Evolutionary conservation across 2,888 invertebrate genomes (phyloP).

Genomic region (Scaptomyza parva): DNA sequence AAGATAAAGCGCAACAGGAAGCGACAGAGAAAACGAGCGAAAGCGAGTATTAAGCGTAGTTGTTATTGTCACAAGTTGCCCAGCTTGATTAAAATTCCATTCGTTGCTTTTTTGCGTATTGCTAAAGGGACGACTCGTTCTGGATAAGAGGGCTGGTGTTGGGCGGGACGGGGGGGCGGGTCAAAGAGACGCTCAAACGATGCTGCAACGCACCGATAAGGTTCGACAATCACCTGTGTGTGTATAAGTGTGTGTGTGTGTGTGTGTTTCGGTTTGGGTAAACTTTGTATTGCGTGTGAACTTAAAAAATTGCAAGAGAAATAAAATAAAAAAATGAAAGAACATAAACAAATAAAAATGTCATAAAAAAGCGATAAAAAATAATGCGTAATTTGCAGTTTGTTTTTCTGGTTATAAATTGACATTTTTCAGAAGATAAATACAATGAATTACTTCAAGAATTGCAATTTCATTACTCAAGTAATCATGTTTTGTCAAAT

Average conservation of each 20-base stretch:
- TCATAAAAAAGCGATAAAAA: too few relatives aligned
- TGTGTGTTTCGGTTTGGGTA: background rate
- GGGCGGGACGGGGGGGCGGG: too few relatives aligned
- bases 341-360: too few relatives aligned
- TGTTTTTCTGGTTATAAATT: too few relatives aligned
- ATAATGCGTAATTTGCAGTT: too few relatives aligned
- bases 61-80: constrained; percentile 24
- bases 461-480: background rate
- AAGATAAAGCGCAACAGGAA: too few relatives aligned
- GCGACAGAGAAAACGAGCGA: background rate
- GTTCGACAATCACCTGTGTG: background rate
- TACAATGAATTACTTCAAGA: background rate
- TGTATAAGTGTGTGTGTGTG: background rate
- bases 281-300: constrained; percentile 29
- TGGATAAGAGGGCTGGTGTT: too few relatives aligned
- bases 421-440: too few relatives aligned
- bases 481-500: background rate
- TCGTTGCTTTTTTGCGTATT: constrained; percentile 10
- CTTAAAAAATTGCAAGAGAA: constrained; percentile 1
- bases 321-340: too few relatives aligned
- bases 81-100: constrained; percentile 48
- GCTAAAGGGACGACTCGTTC: background rate
- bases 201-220: constrained; percentile 6
- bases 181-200: background rate
- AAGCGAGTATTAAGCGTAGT: constrained; percentile 18